Evolutionary conservation across 2,113 vertebrate genomes (phyloP), one percentile per base, ranked within the genome.

Genomic region (Phasianus colchicus): DNA sequence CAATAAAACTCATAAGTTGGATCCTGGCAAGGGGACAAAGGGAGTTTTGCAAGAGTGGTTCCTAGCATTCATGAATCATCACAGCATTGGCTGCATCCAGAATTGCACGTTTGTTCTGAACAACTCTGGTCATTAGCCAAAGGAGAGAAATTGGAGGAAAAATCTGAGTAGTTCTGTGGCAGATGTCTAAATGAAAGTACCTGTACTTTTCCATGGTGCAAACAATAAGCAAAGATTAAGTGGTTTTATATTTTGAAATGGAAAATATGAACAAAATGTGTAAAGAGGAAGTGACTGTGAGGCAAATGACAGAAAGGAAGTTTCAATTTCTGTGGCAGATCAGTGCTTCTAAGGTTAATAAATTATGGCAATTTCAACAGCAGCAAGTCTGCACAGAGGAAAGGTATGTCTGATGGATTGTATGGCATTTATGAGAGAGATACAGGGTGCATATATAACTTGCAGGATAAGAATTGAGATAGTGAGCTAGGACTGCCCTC

Each of bases 301-400:
- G 83, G 25, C 65, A 52, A 21, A 8, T 75, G 29, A 30, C 48
- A 85, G 79, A 94, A 79, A 72, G 7, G 29, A 69, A 58, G 30
- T 61, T 65, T 83, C 73, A 69, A 27, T 94, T 96, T 95, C 54
- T 20, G 15, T 70, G 32, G 16, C 14, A 83, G 48, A 60, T 92
- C 22, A 66, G 13, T 36, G n/a, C 9, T 92, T 94, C 34, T 77
- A 70, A 78, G 48, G 42, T 69, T 91, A 34, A 78, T 74, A 84
- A 90, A 69, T 83, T 89, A 66, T 1, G 11, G n/a, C 70, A n/a
- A 80, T 54, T 74, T 24, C 88, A 32, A 5, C 94, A 90, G 57
- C 34, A 93, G 36, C 7, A 27, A 29, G 13, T 75, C 81, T 83
- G 19, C 42, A 73, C 70, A 54, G 83, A 50, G 7, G 71, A 40